A percentile compares a stretch with the other conserved stretches of the same genome.
Conservation (phyloP, 2,888 invertebrate species). For the Mamestra brassicae region DNA sequence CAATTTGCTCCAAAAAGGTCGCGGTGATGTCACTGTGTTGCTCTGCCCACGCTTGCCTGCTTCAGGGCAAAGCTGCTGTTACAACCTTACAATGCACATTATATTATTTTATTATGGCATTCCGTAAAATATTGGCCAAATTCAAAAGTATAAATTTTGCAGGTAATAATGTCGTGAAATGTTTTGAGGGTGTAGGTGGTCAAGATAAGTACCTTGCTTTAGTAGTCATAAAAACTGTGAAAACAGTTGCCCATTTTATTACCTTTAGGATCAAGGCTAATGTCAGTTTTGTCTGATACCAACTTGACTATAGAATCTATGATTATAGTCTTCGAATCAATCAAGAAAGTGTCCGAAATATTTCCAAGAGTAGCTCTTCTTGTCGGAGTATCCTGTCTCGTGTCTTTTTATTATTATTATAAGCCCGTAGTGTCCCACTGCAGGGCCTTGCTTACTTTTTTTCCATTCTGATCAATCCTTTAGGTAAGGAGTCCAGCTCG, state of each 20-base stretch:
- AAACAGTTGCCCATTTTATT: background rate
- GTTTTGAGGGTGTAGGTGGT: constrained; percentile 25
- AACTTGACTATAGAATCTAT: too few species aligned
- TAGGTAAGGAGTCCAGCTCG: too few species aligned
- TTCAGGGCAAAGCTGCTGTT: constrained; percentile 42
- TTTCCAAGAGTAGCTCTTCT: too few species aligned
- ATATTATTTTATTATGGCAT: constrained; percentile 55
- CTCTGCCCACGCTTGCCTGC: constrained; percentile 40
- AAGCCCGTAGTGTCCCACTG: too few species aligned
- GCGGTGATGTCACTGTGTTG: constrained; percentile 49
- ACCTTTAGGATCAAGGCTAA: too few species aligned
- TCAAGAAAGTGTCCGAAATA: too few species aligned
- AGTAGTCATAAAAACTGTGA: constrained; percentile 5
- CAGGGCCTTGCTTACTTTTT: too few species aligned
- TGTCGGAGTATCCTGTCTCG: too few species aligned
- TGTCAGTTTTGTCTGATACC: too few species aligned
- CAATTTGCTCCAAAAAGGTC: constrained; percentile 57
- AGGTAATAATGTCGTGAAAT: constrained; percentile 5
- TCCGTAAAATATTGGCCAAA: constrained; percentile 42
- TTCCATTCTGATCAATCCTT: too few species aligned
- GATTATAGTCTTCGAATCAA: too few species aligned
- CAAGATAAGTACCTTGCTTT: background rate
- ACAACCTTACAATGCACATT: constrained; percentile 44
- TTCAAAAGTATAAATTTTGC: constrained; percentile 42
- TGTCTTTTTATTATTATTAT: too few species aligned